Percentiles rank a stretch among this genome's conserved stretches.
phyloP scores from a whole-genome alignment of 2,113 vertebrate species.

The Microcebus ravelobensis region DNA sequence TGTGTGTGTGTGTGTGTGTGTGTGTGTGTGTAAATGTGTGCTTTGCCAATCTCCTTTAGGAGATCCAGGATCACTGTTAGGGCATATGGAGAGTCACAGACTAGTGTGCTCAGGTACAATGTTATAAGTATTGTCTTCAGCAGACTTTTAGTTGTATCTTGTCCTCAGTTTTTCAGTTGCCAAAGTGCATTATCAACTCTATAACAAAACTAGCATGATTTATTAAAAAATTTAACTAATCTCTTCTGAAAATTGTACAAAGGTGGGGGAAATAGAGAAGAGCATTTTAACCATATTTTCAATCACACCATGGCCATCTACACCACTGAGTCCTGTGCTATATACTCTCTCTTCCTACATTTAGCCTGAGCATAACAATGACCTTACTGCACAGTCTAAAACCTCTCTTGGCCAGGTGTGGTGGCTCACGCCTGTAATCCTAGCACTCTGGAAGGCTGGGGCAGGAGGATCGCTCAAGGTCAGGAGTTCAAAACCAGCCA shows the following conservation, averaged over 20 bases:
- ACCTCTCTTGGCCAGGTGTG: not conserved
- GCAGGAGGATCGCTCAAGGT: no score
- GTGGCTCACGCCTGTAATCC: no score
- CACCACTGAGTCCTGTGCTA: no score
- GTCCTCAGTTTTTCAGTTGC: not conserved
- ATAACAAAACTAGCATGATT: not conserved
- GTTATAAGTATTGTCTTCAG: not conserved
- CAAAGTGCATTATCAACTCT: not conserved
- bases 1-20: no score
- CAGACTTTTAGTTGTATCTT: not conserved
- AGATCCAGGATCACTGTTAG: not conserved
- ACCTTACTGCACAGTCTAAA: not conserved
- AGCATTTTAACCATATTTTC: not conserved
- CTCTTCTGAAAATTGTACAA: not conserved
- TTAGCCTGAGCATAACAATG: not conserved
- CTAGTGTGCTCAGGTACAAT: not conserved
- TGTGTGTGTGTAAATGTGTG: no score
- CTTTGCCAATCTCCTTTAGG: not conserved
- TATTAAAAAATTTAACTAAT: not conserved
- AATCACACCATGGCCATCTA: not conserved
- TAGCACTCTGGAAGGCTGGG: no score
- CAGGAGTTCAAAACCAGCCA: no score
- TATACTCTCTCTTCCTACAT: not conserved
- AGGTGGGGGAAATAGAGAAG: not conserved
- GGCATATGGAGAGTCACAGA: not conserved